Conservation (phyloP, 2,113 vertebrate genomes). For the Motacilla alba region DNA sequence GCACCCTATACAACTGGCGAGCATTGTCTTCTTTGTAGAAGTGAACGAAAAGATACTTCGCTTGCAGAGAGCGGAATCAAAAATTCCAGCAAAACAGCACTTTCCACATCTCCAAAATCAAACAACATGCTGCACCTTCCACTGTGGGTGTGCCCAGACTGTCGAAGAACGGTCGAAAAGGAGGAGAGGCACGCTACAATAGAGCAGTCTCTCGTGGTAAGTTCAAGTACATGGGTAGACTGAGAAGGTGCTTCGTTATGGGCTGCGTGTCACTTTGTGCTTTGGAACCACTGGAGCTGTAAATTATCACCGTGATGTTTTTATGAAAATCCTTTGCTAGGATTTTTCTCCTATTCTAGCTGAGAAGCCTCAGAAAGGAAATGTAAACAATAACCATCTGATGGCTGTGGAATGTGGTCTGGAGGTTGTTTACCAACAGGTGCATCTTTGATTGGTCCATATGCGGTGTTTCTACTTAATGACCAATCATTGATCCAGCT, state of each 20-base stretch:
- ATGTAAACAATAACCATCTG: no score
- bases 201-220: slow-evolving; percentile 86
- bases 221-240: not conserved
- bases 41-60: slow-evolving; percentile 87
- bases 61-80: slow-evolving; percentile 81
- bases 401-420: no score
- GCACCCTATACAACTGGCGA: slow-evolving; percentile 90
- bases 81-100: slow-evolving; percentile 79
- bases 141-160: slow-evolving; percentile 95
- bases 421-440: no score
- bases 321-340: no score
- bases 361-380: no score
- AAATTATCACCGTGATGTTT: no score
- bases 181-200: slow-evolving; percentile 85
- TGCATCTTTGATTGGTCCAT: no score
- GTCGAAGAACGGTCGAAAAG: slow-evolving; percentile 90
- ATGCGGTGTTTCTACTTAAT: no score
- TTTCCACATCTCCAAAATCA: slow-evolving; percentile 80
- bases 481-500: no score
- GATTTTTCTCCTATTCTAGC: no score
- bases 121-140: slow-evolving; percentile 89
- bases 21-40: slow-evolving; percentile 92
- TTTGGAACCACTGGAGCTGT: not conserved
- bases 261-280: not conserved
- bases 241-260: fast-evolving